Base-by-base conservation (phyloP, 2,113 vertebrate species). In the Amphiprion percula region DNA sequence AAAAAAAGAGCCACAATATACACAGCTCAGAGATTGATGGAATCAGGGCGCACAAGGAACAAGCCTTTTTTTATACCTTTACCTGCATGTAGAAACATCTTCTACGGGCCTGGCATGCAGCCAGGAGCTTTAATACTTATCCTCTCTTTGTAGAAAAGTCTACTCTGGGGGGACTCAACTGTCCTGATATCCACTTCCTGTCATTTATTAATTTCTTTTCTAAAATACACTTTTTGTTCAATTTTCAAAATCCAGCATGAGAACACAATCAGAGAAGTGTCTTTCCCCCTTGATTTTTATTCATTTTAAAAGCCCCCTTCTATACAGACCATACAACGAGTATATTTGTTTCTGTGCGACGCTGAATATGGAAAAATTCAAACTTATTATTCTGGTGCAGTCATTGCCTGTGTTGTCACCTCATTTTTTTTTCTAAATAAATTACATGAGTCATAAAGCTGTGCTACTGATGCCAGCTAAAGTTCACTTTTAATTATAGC, bases 131-230 rank as follows among this genome's bases (percentile, higher is more conserved):
- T 56, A 73, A 62, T 73, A 58, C 47, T 52, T 10, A 47, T 52
- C 46, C 64, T 2, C 59, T 69, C 69, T 50, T 54, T 41, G 56
- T 60, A 30, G 47, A 52, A 61, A 77, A 62, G 33, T 37, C 33
- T 37, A 60, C 76, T 80, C 39, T 77, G 52, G 55, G 16, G 24
- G 67, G 66, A 88, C 78, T 70, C 19, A 79, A 56, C 64, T 74
- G 41, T 53, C 30, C 46, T 50, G 33, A 41, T 7, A 37, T 37
- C 33, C 33, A 37, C 9, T 37, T 2, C 33, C 33, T 37, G 33
- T 37, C 33, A 37, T 8, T 37, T 0, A 37, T 37, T 37, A 37
- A 37, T 37, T 37, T 4, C 30, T 8, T 37, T 7, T 37, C 33
- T 37, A 10, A 37, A 37, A 37, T 37, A 37, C 7, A 37, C 8